phyloP scores from a whole-genome alignment of 2,113 vertebrate species.

The Gymnorhina tibicen region DNA sequence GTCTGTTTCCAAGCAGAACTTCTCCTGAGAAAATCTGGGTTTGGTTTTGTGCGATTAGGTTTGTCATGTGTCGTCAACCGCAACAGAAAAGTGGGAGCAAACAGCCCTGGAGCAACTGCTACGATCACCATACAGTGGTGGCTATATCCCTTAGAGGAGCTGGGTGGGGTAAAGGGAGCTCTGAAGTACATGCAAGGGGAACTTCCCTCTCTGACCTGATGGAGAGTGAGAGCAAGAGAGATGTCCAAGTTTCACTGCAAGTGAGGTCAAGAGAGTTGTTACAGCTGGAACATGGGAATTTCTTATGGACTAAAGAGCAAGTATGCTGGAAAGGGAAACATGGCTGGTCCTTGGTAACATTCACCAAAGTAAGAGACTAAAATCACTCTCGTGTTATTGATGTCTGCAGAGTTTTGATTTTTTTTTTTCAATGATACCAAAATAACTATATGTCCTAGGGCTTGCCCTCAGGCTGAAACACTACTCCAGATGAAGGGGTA shows the following conservation, averaged over 20 bases:
- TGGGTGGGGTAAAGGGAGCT: neutral
- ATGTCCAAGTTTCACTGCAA: neutral
- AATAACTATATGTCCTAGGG: neutral
- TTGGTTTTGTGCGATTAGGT: conserved; percentile 89
- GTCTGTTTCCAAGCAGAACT: conserved; percentile 65
- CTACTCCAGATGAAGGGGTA: neutral
- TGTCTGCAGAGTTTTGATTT: neutral
- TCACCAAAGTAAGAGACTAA: neutral
- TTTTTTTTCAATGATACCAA: neutral
- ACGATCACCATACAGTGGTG: conserved; percentile 83
- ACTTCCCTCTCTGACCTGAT: neutral
- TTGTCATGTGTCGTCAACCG: conserved; percentile 99
- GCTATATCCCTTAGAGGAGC: conserved; percentile 75
- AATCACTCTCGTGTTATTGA: neutral
- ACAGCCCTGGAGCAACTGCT: conserved; percentile 93
- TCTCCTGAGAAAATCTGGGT: conserved; percentile 79
- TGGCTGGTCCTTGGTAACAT: neutral
- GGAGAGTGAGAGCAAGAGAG: neutral
- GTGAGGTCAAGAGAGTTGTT: neutral
- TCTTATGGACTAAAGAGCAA: neutral
- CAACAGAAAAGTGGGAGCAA: conserved; percentile 99
- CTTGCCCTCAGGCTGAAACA: neutral
- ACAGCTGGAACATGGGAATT: neutral
- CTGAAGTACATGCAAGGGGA: neutral
- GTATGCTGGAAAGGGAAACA: neutral